phyloP scores from a whole-genome alignment of 1,140 invertebrate genomes.

The Achroia grisella region DNA sequence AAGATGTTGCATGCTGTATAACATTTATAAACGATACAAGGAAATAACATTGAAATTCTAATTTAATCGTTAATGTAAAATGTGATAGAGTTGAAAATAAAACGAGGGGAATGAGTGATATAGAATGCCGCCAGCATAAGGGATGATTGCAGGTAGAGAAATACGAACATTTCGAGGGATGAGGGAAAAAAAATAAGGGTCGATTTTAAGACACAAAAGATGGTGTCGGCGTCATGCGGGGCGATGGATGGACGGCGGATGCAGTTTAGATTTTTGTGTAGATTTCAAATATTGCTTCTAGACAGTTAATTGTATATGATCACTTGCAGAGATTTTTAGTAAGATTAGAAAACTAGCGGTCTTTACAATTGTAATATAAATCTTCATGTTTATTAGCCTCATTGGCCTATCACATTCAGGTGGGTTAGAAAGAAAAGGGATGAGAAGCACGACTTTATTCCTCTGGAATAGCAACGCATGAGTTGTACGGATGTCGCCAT shows the following conservation, averaged over 20 bases:
- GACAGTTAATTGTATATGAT: conserved; percentile 64
- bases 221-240: conserved; percentile 63
- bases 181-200: conserved; percentile 67
- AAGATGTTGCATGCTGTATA: conserved; percentile 53
- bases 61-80: conserved; percentile 10
- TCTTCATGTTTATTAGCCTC: too few species aligned
- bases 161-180: conserved; percentile 69
- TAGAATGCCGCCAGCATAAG: conserved; percentile 10
- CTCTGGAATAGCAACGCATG: too few species aligned
- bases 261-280: conserved; percentile 57
- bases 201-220: conserved; percentile 62
- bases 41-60: conserved; percentile 2
- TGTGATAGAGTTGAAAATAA: conserved; percentile 21
- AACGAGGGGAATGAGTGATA: neutral
- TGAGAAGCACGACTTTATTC: too few species aligned
- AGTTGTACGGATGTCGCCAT: too few species aligned
- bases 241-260: conserved; percentile 63
- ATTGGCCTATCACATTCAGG: too few species aligned
- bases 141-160: conserved; percentile 64
- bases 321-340: conserved; percentile 31
- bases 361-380: too few species aligned
- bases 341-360: conserved; percentile 3
- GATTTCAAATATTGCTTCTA: conserved; percentile 51
- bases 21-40: conserved; percentile 24
- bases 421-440: too few species aligned